Conservation (phyloP, 2,888 invertebrate genomes). For the Rapana venosa region DNA sequence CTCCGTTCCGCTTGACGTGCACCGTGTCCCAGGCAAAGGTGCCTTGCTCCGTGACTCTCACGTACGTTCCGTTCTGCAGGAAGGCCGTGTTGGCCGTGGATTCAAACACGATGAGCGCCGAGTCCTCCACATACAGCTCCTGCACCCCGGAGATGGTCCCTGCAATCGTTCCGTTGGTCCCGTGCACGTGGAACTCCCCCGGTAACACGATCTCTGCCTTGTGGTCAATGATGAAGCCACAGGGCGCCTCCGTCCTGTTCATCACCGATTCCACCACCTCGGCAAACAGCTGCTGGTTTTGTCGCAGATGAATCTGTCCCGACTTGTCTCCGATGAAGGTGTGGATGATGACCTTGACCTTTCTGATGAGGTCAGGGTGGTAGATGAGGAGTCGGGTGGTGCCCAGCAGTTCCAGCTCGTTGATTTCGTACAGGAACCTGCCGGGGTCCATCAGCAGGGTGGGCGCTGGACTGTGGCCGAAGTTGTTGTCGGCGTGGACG, state of each 20-base stretch:
- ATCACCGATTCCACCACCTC: slow-evolving; percentile 64
- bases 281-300: slow-evolving; percentile 62
- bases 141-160: slow-evolving; percentile 62
- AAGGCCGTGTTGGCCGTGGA: slow-evolving; percentile 66
- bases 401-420: slow-evolving; percentile 67
- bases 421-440: slow-evolving; percentile 59
- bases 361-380: slow-evolving; percentile 54
- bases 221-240: slow-evolving; percentile 64
- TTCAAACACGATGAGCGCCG: slow-evolving; percentile 56
- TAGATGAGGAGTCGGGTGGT: slow-evolving; percentile 60
- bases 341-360: slow-evolving; percentile 60
- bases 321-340: slow-evolving; percentile 67
- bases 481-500: slow-evolving; percentile 61
- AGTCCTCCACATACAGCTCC: slow-evolving; percentile 61
- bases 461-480: slow-evolving; percentile 59
- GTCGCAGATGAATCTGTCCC: slow-evolving; percentile 61
- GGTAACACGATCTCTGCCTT: slow-evolving; percentile 64
- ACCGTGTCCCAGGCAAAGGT: slow-evolving; percentile 62
- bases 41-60: slow-evolving; percentile 57
- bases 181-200: slow-evolving; percentile 66
- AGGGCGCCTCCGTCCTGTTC: slow-evolving; percentile 67
- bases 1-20: slow-evolving; percentile 60
- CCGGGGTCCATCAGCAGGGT: slow-evolving; percentile 61
- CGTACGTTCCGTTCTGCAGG: slow-evolving; percentile 58
- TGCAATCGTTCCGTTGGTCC: slow-evolving; percentile 63